Percentiles rank a stretch among this genome's conserved stretches.
phyloP scores from a whole-genome alignment of 2,113 vertebrate species.

The Sebastes fasciatus region DNA sequence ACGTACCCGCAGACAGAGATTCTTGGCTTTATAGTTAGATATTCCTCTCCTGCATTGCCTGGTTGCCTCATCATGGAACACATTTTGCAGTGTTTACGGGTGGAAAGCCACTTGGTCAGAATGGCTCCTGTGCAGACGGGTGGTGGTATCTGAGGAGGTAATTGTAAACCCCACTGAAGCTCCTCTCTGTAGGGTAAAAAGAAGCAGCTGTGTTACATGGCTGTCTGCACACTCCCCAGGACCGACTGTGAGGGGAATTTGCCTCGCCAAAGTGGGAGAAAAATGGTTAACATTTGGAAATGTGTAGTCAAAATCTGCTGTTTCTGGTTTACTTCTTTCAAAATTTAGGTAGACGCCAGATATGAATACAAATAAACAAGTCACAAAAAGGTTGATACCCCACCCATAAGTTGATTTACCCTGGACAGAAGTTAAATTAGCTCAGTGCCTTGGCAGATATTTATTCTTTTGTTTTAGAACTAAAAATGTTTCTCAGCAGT shows the following conservation, averaged over 20 bases:
- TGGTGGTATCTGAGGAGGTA: conserved; percentile 5
- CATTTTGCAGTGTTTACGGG: conserved; percentile 22
- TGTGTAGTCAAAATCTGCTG: not conserved
- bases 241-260: not conserved
- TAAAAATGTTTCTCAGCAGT: not conserved
- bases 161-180: conserved; percentile 13
- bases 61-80: conserved; percentile 28
- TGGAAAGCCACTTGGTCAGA: conserved; percentile 24
- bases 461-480: conserved; percentile 3
- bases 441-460: conserved; percentile 25
- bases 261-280: conserved; percentile 5
- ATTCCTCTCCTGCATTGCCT: conserved; percentile 13
- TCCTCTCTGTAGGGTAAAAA: conserved; percentile 9
- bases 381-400: conserved; percentile 11
- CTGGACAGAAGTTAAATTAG: conserved; percentile 22
- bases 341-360: not conserved
- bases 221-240: not conserved
- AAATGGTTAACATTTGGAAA: not conserved
- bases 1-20: no score
- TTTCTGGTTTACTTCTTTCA: conserved; percentile 2
- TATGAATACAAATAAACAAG: conserved; percentile 9
- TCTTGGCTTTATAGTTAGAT: not conserved
- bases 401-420: conserved; percentile 18
- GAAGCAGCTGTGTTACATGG: conserved; percentile 23
- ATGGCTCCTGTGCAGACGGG: conserved; percentile 5